Evolutionary conservation across 2,113 vertebrate species (phyloP).

Genomic region (Dasyurus viverrinus): DNA sequence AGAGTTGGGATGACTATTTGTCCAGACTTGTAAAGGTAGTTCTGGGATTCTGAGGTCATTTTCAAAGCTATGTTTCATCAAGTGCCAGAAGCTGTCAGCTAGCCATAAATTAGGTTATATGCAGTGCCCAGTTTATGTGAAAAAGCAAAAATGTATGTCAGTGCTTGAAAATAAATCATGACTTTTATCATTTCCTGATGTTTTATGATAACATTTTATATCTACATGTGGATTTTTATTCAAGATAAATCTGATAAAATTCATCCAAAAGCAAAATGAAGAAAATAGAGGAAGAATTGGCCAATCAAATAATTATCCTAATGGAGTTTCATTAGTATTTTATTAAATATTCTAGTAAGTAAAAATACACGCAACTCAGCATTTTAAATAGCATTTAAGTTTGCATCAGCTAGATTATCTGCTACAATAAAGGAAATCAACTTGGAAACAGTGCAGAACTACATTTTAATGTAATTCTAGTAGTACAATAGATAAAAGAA

Average conservation of each 20-base stretch:
- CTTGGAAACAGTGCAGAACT: neutral
- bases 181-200: constrained; percentile 53
- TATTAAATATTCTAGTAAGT: neutral
- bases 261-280: constrained; percentile 67
- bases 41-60: neutral
- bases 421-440: neutral
- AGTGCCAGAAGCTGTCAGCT: neutral
- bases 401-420: neutral
- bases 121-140: neutral
- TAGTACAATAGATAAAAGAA: neutral
- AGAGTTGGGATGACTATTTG: neutral
- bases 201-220: constrained; percentile 62
- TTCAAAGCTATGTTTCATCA: neutral
- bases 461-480: neutral
- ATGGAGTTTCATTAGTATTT: neutral
- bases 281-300: neutral
- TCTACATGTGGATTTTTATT: constrained; percentile 75
- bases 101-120: neutral
- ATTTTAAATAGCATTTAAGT: constrained; percentile 12
- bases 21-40: neutral
- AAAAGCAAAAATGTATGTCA: constrained; percentile 12
- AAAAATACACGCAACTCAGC: neutral
- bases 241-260: constrained; percentile 67
- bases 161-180: constrained; percentile 59
- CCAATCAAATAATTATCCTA: neutral